Conservation (phyloP, 2,113 vertebrate species). For the Varanus salvator region DNA sequence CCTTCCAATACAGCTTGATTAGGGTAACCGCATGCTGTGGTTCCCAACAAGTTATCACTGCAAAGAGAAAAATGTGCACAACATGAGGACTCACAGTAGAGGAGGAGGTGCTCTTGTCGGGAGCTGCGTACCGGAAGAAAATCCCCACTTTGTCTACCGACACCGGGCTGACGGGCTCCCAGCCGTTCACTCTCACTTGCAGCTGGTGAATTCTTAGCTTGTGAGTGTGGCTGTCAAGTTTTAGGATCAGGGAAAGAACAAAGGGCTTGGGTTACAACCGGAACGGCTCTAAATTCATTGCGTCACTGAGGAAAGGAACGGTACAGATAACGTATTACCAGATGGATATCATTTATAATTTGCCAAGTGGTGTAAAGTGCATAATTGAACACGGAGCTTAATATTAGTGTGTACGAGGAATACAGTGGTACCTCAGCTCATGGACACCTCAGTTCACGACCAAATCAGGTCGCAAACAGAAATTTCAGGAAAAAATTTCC, state of each 20-base stretch:
- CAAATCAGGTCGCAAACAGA: too few relatives aligned
- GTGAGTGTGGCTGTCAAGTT: conserved; percentile 88
- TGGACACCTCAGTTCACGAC: too few relatives aligned
- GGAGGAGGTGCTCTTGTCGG: conserved; percentile 91
- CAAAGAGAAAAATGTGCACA: neutral
- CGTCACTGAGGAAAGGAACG: neutral
- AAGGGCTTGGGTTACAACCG: neutral
- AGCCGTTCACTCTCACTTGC: conserved; percentile 94
- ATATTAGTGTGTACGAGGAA: too few relatives aligned
- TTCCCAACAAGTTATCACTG: neutral
- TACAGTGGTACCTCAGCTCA: too few relatives aligned
- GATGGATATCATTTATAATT: too few relatives aligned
- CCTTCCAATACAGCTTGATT: too few relatives aligned
- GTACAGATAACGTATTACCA: neutral
- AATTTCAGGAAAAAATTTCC: too few relatives aligned
- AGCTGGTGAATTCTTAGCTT: conserved; percentile 95
- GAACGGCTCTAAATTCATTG: neutral
- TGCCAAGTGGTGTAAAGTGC: neutral
- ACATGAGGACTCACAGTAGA: conserved; percentile 85
- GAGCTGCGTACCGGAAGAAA: conserved; percentile 96
- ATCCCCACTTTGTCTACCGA: conserved; percentile 98
- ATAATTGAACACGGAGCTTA: neutral
- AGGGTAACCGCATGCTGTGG: too few relatives aligned
- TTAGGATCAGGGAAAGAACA: conserved; percentile 5
- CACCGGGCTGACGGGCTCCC: conserved; percentile 96